Evolutionary conservation across 2,888 invertebrate species (phyloP).

Genomic region (Xanthostigma xanthostigma): DNA sequence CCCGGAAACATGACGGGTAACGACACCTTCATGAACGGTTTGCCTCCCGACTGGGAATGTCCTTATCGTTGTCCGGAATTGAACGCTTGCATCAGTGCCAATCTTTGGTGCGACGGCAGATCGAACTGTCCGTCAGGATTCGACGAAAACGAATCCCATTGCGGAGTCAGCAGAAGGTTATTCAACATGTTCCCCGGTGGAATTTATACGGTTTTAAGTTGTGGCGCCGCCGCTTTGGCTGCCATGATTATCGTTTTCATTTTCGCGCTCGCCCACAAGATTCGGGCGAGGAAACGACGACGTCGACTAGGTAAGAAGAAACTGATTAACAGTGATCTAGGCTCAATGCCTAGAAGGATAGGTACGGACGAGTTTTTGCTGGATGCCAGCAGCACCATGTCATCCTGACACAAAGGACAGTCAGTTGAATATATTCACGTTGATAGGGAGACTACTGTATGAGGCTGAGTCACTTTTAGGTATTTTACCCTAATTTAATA

Average conservation of each 20-base stretch:
- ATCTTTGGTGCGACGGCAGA: constrained; percentile 61
- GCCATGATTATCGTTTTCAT: constrained; percentile 40
- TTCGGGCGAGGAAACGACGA: constrained; percentile 36
- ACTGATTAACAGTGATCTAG: constrained; percentile 23
- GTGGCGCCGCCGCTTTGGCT: constrained; percentile 40
- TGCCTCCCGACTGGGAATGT: constrained; percentile 37
- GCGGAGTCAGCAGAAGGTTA: constrained; percentile 37
- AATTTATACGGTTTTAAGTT: constrained; percentile 36
- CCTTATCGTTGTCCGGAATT: constrained; percentile 53
- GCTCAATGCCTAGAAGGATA: constrained; percentile 30
- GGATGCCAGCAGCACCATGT: constrained; percentile 44
- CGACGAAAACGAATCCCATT: constrained; percentile 56
- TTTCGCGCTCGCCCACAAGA: constrained; percentile 41
- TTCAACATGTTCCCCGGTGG: constrained; percentile 36
- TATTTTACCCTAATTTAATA: neutral
- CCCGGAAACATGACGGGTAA: constrained; percentile 34
- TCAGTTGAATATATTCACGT: constrained; percentile 87
- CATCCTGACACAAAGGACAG: constrained; percentile 80
- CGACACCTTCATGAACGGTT: constrained; percentile 23
- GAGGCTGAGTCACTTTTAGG: constrained; percentile 27
- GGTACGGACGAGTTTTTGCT: constrained; percentile 55
- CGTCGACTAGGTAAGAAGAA: constrained; percentile 36
- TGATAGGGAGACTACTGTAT: constrained; percentile 86
- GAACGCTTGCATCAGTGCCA: constrained; percentile 60
- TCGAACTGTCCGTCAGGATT: constrained; percentile 49